phyloP scores from a whole-genome alignment of 1,140 invertebrate species.

The Metaphire vulgaris region DNA sequence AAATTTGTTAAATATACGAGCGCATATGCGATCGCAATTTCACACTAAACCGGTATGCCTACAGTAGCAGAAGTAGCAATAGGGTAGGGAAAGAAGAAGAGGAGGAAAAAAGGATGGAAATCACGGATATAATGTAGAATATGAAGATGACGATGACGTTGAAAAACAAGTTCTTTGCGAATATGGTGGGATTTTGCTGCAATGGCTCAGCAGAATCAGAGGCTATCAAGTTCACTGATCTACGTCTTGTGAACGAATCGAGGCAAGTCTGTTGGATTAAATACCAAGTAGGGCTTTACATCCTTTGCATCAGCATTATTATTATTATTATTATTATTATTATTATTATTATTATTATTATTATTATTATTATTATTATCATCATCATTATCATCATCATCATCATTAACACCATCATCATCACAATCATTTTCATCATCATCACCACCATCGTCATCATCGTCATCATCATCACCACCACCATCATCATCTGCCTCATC shows the following conservation, averaged over 20 bases:
- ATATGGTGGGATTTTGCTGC: background rate
- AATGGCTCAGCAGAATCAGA: background rate
- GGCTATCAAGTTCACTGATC: background rate
- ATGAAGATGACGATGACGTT: background rate
- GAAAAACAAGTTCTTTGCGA: background rate
- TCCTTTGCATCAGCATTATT: background rate
- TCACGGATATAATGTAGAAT: background rate
- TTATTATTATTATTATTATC: constrained; percentile 1
- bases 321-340: constrained; percentile 3
- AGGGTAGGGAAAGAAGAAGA: no score
- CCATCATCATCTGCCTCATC: background rate
- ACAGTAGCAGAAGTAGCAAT: no score
- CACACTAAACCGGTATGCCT: no score
- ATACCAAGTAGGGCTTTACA: background rate
- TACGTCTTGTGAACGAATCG: background rate
- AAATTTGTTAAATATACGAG: no score
- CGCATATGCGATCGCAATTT: no score
- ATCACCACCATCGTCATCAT: background rate
- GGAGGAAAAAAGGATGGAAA: no score
- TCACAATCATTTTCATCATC: background rate
- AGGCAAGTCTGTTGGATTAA: no score
- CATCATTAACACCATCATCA: background rate
- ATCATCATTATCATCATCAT: background rate
- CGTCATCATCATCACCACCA: background rate
- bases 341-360: constrained; percentile 10